A percentile compares a stretch with the other conserved stretches of the same genome.
Evolutionary conservation across 2,113 vertebrate species (phyloP).

Genomic region (Mionectes macconnelli): DNA sequence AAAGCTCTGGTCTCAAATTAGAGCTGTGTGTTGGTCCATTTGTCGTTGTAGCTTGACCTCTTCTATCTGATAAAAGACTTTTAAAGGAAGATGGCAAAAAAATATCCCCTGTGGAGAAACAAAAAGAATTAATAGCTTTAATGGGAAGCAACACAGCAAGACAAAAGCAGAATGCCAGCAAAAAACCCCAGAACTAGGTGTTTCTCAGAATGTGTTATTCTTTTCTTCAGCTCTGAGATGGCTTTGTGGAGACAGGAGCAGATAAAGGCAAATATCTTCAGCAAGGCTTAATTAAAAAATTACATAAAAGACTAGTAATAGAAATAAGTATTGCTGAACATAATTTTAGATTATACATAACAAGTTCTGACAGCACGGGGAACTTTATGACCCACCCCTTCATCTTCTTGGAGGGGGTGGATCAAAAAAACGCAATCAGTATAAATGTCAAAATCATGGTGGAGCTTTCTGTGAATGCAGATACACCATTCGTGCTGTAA

Average conservation of each 20-base stretch:
- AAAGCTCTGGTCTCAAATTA: background rate
- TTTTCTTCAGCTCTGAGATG: background rate
- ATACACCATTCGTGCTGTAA: accelerated
- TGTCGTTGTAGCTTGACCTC: background rate
- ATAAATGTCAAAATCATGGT: background rate
- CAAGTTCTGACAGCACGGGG: background rate
- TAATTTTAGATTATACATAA: background rate
- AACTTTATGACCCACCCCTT: background rate
- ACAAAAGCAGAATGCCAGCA: background rate
- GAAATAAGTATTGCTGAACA: background rate
- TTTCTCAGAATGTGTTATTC: background rate
- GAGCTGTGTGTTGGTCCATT: background rate
- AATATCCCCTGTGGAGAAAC: background rate
- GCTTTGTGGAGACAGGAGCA: background rate
- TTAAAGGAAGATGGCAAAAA: background rate
- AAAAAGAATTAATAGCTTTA: background rate
- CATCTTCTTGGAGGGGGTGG: background rate
- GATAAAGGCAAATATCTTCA: background rate
- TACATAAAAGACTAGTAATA: background rate
- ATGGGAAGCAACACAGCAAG: background rate
- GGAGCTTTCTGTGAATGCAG: background rate
- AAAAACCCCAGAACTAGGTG: background rate
- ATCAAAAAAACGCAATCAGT: background rate
- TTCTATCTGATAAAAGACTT: background rate
- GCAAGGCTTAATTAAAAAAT: background rate